A percentile compares a stretch with the other conserved stretches of the same genome.
Evolutionary conservation across 2,113 vertebrate species (phyloP).

Genomic region (Lagopus leucura): DNA sequence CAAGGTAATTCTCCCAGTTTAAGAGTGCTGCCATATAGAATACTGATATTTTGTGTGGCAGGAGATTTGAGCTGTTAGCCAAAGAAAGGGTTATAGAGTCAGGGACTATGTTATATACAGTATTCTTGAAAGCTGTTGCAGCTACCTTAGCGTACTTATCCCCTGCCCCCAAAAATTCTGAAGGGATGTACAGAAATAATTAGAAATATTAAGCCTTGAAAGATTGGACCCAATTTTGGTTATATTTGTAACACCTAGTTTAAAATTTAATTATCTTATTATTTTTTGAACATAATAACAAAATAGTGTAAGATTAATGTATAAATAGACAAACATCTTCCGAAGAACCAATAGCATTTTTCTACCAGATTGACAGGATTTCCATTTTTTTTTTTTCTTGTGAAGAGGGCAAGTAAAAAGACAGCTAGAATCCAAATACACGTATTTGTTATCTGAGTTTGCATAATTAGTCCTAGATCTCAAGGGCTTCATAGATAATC

Average conservation of each 20-base stretch:
- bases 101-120: background rate
- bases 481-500: background rate
- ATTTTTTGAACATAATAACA: background rate
- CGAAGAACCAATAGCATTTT: background rate
- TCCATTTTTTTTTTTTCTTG: background rate
- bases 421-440: background rate
- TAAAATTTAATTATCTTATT: background rate
- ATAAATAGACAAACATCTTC: background rate
- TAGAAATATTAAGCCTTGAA: background rate
- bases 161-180: background rate
- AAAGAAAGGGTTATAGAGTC: background rate
- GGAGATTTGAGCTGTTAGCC: background rate
- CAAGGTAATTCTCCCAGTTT: background rate
- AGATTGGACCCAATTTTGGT: accelerated
- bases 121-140: background rate
- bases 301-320: accelerated
- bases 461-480: background rate
- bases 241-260: background rate
- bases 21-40: background rate
- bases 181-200: constrained; percentile 1
- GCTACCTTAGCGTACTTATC: background rate
- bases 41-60: background rate
- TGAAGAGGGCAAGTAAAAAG: background rate
- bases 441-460: background rate
- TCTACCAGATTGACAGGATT: background rate